Conservation (phyloP, 2,888 invertebrate genomes). For the Agrochola circellaris region DNA sequence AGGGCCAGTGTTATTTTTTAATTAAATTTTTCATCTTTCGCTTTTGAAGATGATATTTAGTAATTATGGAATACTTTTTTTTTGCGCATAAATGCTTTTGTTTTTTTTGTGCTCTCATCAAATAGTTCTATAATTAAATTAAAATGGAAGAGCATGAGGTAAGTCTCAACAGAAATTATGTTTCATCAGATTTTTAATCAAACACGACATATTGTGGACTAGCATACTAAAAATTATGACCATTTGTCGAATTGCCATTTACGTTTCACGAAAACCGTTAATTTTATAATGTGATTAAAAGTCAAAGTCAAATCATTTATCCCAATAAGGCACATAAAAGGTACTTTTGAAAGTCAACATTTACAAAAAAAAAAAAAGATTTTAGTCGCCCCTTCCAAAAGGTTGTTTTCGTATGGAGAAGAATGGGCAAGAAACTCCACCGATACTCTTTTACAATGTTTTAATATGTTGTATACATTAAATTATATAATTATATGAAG, state of each 20-base stretch:
- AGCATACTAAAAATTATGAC: background rate
- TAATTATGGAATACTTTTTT: slow-evolving; percentile 72
- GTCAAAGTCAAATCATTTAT: too few species aligned
- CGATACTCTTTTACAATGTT: too few species aligned
- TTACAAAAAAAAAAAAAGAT: too few species aligned
- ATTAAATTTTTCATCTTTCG: slow-evolving; percentile 77
- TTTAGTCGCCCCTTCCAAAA: too few species aligned
- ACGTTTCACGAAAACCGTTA: background rate
- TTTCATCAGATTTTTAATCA: background rate
- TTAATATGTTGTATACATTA: too few species aligned
- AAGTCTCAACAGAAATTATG: background rate
- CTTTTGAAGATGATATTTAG: slow-evolving; percentile 72
- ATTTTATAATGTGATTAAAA: background rate
- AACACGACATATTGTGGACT: background rate
- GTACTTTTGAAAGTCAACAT: too few species aligned
- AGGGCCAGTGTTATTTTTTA: slow-evolving; percentile 74
- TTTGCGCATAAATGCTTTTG: slow-evolving; percentile 47
- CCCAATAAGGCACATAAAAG: too few species aligned
- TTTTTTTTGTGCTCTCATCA: slow-evolving; percentile 37
- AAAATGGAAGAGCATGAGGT: background rate
- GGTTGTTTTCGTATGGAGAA: too few species aligned
- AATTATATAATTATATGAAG: too few species aligned
- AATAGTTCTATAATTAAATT: slow-evolving; percentile 33
- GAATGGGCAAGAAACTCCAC: too few species aligned
- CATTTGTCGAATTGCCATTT: too few species aligned